Base-by-base conservation (phyloP, 2,113 vertebrate genomes). In the Cephalopterus ornatus region DNA sequence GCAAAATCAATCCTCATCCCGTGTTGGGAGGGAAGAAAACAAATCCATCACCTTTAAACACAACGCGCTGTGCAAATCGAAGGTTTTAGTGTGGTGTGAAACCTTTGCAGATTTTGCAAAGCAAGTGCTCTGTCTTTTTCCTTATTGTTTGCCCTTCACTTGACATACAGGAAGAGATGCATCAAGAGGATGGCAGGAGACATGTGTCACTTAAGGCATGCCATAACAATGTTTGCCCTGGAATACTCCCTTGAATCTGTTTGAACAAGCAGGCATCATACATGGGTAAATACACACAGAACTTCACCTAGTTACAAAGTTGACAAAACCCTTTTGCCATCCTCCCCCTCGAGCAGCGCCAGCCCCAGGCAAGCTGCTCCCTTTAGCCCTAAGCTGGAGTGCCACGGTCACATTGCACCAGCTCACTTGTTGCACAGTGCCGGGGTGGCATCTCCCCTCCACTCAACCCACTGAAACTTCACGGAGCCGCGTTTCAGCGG, bases 111-210 rank as follows among this genome's bases (percentile, higher is more conserved):
- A 78, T 79, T 89, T 93, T 92, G 80, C 78, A 88, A 89, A 95
- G 93, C 93, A 58, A 95, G 74, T 86, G 94, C 95, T 91, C 92
- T 92, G 86, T 87, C 80, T 96, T 92, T 90, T 74, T 93, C 74
- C 72, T 95, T 73, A 96, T 80, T 95, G 93, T 97, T 98, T 98
- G 98, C 95, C 98, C 98, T 98, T 98, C 98, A 98, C 91, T 62
- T 98, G 98, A 98, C 98, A 98, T 98, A 97, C 72, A 94, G 62
- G 94, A 88, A 44, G 80, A 95, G 97, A 95, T 96, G 97, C 97
- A 95, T 94, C 93, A 76, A 88, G 89, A 96, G 92, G 86, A 91
- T 95, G 93, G 93, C 88, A 92, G 93, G 65, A 95, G 93, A 74
- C 76, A 77, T 49, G 70, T 88, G 94, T 83, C 92, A 88, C 52